Conservation (phyloP, 2,113 vertebrate genomes). For the Cochlearius cochlearius region DNA sequence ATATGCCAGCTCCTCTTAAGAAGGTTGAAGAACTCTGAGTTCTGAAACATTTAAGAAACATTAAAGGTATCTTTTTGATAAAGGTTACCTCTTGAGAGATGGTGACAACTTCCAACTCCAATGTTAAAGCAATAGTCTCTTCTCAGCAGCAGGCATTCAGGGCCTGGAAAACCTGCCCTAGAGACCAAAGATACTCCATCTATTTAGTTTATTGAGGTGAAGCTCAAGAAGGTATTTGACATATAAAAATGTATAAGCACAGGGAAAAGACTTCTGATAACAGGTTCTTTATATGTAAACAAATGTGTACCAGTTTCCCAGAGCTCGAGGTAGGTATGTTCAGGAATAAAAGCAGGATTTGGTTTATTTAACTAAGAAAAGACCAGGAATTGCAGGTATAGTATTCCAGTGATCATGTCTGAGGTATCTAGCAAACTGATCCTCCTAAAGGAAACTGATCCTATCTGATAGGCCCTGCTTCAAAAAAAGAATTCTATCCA, state of each 20-base stretch:
- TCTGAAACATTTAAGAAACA: background rate
- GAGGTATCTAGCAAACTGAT: background rate
- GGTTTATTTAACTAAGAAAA: background rate
- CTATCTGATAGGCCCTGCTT: background rate
- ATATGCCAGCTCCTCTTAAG: background rate
- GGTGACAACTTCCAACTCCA: background rate
- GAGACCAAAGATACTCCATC: background rate
- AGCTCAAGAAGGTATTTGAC: background rate
- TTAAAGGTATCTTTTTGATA: constrained; percentile 5
- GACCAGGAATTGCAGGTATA: background rate
- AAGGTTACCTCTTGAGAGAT: background rate
- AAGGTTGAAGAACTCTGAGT: background rate
- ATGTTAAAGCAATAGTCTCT: background rate
- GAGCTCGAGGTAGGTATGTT: background rate
- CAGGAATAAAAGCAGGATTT: background rate
- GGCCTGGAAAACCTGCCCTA: background rate
- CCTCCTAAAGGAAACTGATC: background rate
- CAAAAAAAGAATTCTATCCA: background rate
- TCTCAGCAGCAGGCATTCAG: background rate
- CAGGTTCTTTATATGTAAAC: background rate
- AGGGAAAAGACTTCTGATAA: background rate
- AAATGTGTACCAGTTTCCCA: background rate
- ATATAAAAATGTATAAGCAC: background rate
- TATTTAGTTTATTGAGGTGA: background rate
- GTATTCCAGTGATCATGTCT: background rate